Evolutionary conservation across 2,113 vertebrate species (phyloP).

Genomic region (Myotis davidii): DNA sequence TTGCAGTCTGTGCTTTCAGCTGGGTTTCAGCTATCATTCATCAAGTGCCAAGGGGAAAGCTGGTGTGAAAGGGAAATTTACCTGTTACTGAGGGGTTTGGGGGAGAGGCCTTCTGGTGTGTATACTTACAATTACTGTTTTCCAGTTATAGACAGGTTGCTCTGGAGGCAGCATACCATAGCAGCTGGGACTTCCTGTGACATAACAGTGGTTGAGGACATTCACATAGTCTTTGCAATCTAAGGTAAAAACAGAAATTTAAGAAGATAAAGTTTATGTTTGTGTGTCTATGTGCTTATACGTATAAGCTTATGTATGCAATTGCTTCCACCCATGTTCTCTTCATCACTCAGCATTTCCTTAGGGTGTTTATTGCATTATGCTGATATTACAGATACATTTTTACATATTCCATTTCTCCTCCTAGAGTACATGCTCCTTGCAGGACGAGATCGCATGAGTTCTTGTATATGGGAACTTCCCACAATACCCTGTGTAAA

Average conservation of each 20-base stretch:
- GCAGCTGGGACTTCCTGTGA: constrained; percentile 84
- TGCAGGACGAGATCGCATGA: not conserved
- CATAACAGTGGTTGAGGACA: constrained; percentile 83
- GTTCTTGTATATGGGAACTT: not conserved
- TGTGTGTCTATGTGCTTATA: not conserved
- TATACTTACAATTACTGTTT: constrained; percentile 71
- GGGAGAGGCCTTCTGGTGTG: not conserved
- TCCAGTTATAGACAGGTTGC: constrained; percentile 86
- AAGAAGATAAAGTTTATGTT: not conserved
- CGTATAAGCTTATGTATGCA: not conserved
- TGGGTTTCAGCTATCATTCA: not conserved
- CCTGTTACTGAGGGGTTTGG: not conserved
- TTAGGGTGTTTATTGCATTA: not conserved
- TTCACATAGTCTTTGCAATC: constrained; percentile 89
- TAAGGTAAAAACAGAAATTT: constrained; percentile 69
- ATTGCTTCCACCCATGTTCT: not conserved
- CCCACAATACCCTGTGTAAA: not conserved
- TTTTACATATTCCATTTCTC: not conserved
- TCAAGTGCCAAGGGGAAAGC: not conserved
- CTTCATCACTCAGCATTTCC: not conserved
- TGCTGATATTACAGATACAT: not conserved
- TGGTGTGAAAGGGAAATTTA: not conserved
- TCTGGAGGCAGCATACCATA: constrained; percentile 84
- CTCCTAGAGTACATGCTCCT: not conserved
- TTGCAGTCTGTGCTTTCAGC: not conserved